A percentile compares a stretch with the other conserved stretches of the same genome.
These are phyloP conservation scores for Aegypius monachus DNA, from an alignment of 2,113 vertebrate species.

Conservation along the genomic window DNA sequence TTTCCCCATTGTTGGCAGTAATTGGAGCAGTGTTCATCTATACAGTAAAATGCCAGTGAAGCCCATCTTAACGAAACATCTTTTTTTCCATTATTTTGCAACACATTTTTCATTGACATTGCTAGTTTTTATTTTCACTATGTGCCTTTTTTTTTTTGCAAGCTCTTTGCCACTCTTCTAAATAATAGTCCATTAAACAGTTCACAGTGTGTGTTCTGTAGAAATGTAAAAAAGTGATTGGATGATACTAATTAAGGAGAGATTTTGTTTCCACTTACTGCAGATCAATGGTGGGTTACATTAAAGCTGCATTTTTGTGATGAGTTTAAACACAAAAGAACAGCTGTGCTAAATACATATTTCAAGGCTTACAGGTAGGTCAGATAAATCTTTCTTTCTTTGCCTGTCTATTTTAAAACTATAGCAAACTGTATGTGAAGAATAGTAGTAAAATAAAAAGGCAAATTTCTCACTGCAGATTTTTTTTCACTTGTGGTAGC, in stretches of 20 bases:
- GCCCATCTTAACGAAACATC: conserved; percentile 80
- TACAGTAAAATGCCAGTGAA: conserved; percentile 76
- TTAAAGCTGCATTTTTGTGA: conserved; percentile 74
- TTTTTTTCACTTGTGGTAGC: conserved; percentile 21
- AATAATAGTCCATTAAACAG: conserved; percentile 84
- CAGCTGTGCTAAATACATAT: conserved; percentile 81
- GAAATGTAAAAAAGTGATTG: conserved; percentile 81
- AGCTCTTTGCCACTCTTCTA: conserved; percentile 73
- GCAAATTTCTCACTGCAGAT: conserved; percentile 46
- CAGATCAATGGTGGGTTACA: conserved; percentile 81
- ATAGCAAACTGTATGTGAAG: conserved; percentile 45
- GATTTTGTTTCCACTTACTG: conserved; percentile 82
- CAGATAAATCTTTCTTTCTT: conserved; percentile 65
- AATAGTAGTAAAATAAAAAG: conserved; percentile 50
- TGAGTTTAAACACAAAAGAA: conserved; percentile 78
- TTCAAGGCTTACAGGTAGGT: conserved; percentile 78
- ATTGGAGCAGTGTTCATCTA: conserved; percentile 82
- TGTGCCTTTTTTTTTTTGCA: conserved; percentile 34
- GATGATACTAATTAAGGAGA: conserved; percentile 86
- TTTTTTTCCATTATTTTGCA: conserved; percentile 77
- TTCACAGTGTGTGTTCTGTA: conserved; percentile 79
- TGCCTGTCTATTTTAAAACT: conserved; percentile 32
- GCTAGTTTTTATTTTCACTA: conserved; percentile 73
- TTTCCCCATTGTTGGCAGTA: conserved; percentile 79
- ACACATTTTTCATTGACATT: conserved; percentile 82